These are phyloP conservation scores for Agraylea sexmaculata DNA, from an alignment of 1,140 invertebrate species.

Conservation along the genomic window DNA sequence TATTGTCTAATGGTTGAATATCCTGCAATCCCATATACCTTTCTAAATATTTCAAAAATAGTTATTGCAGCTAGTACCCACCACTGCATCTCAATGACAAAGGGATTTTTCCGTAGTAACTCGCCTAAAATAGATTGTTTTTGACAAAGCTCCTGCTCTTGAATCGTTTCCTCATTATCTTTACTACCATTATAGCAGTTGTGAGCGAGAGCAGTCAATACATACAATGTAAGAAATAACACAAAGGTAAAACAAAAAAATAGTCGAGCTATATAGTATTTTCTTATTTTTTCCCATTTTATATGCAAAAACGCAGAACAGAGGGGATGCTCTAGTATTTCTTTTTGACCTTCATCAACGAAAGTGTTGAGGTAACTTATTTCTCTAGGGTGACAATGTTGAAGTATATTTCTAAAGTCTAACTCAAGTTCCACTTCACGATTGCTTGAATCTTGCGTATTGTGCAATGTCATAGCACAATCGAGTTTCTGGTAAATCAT, in stretches of 20 bases:
- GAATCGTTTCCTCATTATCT: conserved; percentile 53
- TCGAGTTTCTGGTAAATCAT: conserved; percentile 67
- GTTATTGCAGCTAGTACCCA: conserved; percentile 62
- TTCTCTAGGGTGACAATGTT: conserved; percentile 65
- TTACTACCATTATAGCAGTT: conserved; percentile 67
- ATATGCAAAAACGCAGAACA: conserved; percentile 73
- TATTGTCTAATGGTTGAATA: conserved; percentile 67
- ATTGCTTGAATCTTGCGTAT: conserved; percentile 61
- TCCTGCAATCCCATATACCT: conserved; percentile 62
- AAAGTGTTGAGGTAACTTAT: conserved; percentile 72
- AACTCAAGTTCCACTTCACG: conserved; percentile 69
- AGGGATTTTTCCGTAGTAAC: conserved; percentile 55
- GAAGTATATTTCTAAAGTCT: conserved; percentile 66
- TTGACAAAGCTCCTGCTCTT: conserved; percentile 55
- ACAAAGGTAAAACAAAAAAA: conserved; percentile 71
- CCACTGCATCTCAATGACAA: conserved; percentile 66
- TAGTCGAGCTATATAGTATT: conserved; percentile 69
- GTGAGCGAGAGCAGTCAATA: conserved; percentile 61
- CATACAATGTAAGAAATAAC: conserved; percentile 62
- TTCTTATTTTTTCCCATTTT: conserved; percentile 82
- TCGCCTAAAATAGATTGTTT: conserved; percentile 62
- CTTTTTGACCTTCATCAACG: conserved; percentile 72
- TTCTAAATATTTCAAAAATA: conserved; percentile 61
- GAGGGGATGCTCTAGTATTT: conserved; percentile 68
- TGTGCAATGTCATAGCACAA: conserved; percentile 62